Evolutionary conservation across 1,140 invertebrate genomes (phyloP).

Genomic region (Papilio polytes): DNA sequence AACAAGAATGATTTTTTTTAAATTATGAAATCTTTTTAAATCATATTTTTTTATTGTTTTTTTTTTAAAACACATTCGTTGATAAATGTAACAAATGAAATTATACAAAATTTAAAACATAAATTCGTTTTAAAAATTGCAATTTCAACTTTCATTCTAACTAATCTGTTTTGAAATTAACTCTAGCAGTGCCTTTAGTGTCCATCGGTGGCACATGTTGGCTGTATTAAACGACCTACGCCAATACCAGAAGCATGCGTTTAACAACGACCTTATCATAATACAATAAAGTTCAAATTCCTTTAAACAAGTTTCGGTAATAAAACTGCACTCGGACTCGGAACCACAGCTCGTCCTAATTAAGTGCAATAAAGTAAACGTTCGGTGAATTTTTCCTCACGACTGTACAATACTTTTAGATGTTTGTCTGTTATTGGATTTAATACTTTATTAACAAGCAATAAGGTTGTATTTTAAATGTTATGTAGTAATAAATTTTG

Average conservation of each 20-base stretch:
- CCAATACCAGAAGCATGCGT: constrained; percentile 38
- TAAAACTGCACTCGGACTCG: constrained; percentile 37
- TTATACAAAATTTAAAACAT: too few species aligned
- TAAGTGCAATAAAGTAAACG: constrained; percentile 59
- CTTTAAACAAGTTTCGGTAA: not conserved
- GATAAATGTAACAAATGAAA: too few species aligned
- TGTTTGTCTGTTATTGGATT: constrained; percentile 5
- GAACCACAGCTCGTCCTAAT: constrained; percentile 55
- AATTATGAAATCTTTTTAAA: too few species aligned
- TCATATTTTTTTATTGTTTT: too few species aligned
- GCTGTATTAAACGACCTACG: constrained; percentile 52
- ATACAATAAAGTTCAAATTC: constrained; percentile 44
- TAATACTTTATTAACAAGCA: not conserved
- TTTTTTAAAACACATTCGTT: too few species aligned
- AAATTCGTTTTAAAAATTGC: not conserved
- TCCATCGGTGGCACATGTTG: constrained; percentile 56
- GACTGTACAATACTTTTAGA: constrained; percentile 43
- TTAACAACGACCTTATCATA: constrained; percentile 41
- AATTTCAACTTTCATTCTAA: constrained; percentile 23
- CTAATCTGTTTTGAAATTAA: not conserved
- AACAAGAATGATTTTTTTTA: too few species aligned
- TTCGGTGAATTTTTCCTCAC: constrained; percentile 47
- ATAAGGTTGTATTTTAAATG: constrained; percentile 22
- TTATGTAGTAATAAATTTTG: not conserved
- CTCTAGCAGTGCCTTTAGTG: constrained; percentile 47